Evolutionary conservation across 2,113 vertebrate species (phyloP), one percentile per base, ranked within the genome.

Genomic region (Cyprinodon variegatus): DNA sequence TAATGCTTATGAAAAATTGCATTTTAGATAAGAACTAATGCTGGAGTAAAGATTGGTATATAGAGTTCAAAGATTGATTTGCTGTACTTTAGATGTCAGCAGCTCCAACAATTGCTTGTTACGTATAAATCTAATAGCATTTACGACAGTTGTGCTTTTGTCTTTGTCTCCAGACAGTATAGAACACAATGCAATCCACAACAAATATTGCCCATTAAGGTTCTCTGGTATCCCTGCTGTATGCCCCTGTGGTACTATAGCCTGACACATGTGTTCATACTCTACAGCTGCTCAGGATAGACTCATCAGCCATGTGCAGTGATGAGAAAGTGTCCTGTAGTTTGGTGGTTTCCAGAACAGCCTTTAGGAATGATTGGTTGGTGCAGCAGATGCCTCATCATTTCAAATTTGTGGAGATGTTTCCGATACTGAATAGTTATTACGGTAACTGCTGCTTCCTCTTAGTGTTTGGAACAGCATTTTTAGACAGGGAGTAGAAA

Each of bases 341-440:
- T 65, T 63, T 81, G 17, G 70, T 65, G 77, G 71, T 74, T 79
- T 78, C 66, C 75, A 73, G 48, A n/a, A 10, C 68, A 65, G 78
- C 50, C 48, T 86, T 83, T 76, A 64, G 63, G 36, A 45, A 64
- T 90, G 83, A 90, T 87, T 86, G 84, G 67, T 83, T 79, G 22
- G 29, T 61, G 50, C 70, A 77, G 71, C 86, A 84, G 77, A 73
- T 84, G 90, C 70, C 78, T 81, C 81, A 74, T 83, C 45, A 50
- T 37, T 7, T 3, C 37, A 43, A 76, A 74, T 71, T 60, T 62
- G 60, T 45, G 68, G 62, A 36, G 61, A 82, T 59, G 37, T 29
- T 29, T 77, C 45, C 38, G 60, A 72, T 67, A 20, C 20, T 22
- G 11, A 62, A 46, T 62, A 11, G 29, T 68, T 65, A 57, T 78